These are phyloP conservation scores for Aphaenogaster ashmeadi DNA, from an alignment of 1,140 invertebrate species.

Conservation along the genomic window DNA sequence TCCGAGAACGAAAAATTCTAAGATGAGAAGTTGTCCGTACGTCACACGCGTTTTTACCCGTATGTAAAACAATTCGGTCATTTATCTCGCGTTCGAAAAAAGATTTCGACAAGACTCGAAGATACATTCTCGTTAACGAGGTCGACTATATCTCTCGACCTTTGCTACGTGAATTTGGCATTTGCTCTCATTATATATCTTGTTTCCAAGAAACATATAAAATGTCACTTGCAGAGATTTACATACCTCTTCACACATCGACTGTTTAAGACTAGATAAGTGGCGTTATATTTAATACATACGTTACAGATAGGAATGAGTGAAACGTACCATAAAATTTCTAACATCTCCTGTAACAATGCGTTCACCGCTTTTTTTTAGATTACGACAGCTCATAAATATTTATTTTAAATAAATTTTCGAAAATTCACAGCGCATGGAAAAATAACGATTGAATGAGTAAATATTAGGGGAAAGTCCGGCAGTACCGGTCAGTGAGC, in stretches of 20 bases:
- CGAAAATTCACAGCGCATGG: not conserved
- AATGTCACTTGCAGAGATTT: not conserved
- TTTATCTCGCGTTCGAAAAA: not conserved
- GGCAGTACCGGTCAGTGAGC: too few relatives aligned
- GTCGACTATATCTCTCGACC: constrained; percentile 26
- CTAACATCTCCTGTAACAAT: not conserved
- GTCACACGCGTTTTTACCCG: too few relatives aligned
- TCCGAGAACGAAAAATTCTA: too few relatives aligned
- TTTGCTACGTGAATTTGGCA: not conserved
- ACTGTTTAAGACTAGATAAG: not conserved
- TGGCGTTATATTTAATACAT: not conserved
- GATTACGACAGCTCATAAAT: not conserved
- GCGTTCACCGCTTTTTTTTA: not conserved
- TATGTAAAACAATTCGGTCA: constrained; percentile 8
- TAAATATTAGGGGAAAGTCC: not conserved
- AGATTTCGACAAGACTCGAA: not conserved
- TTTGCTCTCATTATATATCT: constrained; percentile 27
- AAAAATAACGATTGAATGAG: not conserved
- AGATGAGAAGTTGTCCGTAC: too few relatives aligned
- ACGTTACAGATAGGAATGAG: not conserved
- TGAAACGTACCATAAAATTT: not conserved
- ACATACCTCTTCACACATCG: not conserved
- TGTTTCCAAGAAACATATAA: not conserved
- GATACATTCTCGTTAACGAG: not conserved
- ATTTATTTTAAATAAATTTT: constrained; percentile 14